phyloP scores from a whole-genome alignment of 2,888 invertebrate species.

The Mayetiola destructor region DNA sequence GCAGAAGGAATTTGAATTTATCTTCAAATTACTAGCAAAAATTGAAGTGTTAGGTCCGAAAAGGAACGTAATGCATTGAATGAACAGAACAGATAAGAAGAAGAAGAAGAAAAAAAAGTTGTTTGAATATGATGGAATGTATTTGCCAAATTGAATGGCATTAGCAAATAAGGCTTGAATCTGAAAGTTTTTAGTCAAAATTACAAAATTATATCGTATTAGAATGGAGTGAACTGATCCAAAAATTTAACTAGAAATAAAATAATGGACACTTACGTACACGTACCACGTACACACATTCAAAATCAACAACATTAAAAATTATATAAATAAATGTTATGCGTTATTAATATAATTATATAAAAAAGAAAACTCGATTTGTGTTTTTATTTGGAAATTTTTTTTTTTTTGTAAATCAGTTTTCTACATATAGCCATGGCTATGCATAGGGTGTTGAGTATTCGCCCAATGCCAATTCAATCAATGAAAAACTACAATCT shows the following conservation, averaged over 20 bases:
- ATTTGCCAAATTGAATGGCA: not conserved
- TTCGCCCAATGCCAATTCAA: conserved; percentile 53
- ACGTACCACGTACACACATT: not conserved
- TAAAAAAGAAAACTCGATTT: conserved; percentile 31
- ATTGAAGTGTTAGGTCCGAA: no score
- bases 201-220: not conserved
- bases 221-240: not conserved
- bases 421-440: not conserved
- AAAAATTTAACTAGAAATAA: no score
- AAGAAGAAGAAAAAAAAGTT: no score
- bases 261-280: not conserved
- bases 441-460: conserved; percentile 24
- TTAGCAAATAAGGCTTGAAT: conserved; percentile 5
- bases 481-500: conserved; percentile 52
- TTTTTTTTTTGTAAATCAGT: conserved; percentile 23
- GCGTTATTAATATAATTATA: conserved; percentile 47
- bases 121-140: no score
- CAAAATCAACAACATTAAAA: not conserved
- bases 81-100: no score
- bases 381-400: conserved; percentile 26
- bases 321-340: conserved; percentile 38
- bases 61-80: no score
- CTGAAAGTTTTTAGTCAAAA: conserved; percentile 1
- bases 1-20: no score
- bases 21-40: no score